phyloP scores from a whole-genome alignment of 2,113 vertebrate species.

The Takifugu bimaculatus region DNA sequence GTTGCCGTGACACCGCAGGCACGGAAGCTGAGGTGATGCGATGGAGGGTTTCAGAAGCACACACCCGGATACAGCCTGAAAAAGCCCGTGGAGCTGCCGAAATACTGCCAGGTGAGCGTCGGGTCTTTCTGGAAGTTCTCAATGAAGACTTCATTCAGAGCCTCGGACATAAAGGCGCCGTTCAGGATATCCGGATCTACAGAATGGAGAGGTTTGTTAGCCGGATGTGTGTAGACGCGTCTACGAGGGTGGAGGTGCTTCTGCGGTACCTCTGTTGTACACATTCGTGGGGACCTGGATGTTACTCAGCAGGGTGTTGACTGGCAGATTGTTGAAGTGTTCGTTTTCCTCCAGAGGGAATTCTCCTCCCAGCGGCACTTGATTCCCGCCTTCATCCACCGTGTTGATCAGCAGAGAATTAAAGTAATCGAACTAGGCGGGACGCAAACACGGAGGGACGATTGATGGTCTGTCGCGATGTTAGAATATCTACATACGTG shows the following conservation, averaged over 20 bases:
- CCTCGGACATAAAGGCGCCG: conserved; percentile 94
- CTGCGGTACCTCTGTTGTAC: conserved; percentile 87
- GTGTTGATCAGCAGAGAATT: conserved; percentile 88
- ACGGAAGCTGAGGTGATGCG: not conserved
- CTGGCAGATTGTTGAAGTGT: conserved; percentile 86
- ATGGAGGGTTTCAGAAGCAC: not conserved
- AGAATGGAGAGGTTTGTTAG: not conserved
- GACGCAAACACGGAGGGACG: not conserved
- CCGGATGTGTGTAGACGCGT: not conserved
- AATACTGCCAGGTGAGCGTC: conserved; percentile 95
- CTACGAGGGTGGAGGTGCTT: not conserved
- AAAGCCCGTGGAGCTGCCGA: conserved; percentile 92
- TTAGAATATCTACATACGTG: no score
- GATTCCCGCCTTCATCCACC: conserved; percentile 80
- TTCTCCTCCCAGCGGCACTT: conserved; percentile 83
- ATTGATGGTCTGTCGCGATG: not conserved
- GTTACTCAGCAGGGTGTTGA: conserved; percentile 86
- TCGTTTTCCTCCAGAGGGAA: conserved; percentile 86
- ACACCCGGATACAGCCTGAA: conserved; percentile 96
- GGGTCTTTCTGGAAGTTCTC: conserved; percentile 92
- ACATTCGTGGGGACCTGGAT: conserved; percentile 95
- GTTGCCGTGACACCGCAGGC: conserved; percentile 2
- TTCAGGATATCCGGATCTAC: conserved; percentile 89
- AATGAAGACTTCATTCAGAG: conserved; percentile 87
- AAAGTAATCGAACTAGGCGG: conserved; percentile 86